Evolutionary conservation across 1,140 invertebrate species (phyloP).

Genomic region (Aphaenogaster floridana): DNA sequence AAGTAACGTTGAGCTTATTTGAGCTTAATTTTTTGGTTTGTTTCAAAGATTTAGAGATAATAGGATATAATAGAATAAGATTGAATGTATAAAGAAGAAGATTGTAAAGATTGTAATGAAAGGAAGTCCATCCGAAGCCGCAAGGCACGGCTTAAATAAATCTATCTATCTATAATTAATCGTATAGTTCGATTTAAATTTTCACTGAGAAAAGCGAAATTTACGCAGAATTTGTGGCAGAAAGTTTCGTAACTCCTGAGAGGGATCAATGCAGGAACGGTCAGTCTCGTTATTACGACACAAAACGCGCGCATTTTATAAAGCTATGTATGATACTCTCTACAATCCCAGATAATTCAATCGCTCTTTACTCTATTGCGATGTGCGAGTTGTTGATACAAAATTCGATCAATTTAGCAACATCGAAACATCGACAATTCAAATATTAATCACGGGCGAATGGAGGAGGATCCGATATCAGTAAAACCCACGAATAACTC

Average conservation of each 20-base stretch:
- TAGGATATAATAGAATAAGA: too few relatives aligned
- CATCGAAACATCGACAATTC: not conserved
- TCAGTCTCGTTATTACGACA: conserved; percentile 47
- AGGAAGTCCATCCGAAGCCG: too few relatives aligned
- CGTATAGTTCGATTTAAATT: conserved; percentile 1
- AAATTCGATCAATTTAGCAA: conserved; percentile 14
- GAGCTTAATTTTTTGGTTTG: too few relatives aligned
- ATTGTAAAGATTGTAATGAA: too few relatives aligned
- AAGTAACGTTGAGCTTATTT: too few relatives aligned
- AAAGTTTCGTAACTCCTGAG: not conserved
- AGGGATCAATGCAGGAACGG: not conserved
- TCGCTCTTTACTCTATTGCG: not conserved
- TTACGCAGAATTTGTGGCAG: not conserved
- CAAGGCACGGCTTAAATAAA: too few relatives aligned
- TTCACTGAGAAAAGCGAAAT: not conserved
- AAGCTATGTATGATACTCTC: not conserved
- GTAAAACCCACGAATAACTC: not conserved
- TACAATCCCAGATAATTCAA: not conserved
- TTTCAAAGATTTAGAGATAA: too few relatives aligned
- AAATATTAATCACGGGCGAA: conserved; percentile 3
- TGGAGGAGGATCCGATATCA: not conserved
- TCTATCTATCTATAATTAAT: too few relatives aligned
- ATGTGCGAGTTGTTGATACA: not conserved
- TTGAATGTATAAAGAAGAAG: too few relatives aligned
- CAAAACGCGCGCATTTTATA: conserved; percentile 5